These are phyloP conservation scores for Trachelus tabidus DNA, from an alignment of 2,888 invertebrate species.

Conservation along the genomic window DNA sequence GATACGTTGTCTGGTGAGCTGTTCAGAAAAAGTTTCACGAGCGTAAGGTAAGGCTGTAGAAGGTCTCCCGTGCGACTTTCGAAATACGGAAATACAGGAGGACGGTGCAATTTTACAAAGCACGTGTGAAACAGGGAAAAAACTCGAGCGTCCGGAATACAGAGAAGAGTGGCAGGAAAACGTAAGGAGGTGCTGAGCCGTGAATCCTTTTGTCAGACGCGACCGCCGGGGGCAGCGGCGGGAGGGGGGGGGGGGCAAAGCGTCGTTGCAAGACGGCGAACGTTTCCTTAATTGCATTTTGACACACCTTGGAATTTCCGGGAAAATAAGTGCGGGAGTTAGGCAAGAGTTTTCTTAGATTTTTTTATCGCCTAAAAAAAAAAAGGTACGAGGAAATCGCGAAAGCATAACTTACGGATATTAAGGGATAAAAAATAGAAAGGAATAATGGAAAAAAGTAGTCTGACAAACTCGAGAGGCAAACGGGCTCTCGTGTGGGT, in stretches of 20 bases:
- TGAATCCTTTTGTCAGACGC: background rate
- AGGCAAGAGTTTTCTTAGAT: background rate
- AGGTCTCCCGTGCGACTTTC: background rate
- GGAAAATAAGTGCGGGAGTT: background rate
- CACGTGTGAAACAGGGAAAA: background rate
- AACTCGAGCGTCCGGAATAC: background rate
- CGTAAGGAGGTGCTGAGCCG: background rate
- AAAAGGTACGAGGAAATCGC: background rate
- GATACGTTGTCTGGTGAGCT: background rate
- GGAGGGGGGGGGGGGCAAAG: background rate
- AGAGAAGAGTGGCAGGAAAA: background rate
- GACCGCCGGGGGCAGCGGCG: background rate
- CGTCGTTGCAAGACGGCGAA: constrained; percentile 36
- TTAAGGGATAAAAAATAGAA: background rate
- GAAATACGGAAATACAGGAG: background rate
- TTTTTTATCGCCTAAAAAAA: background rate
- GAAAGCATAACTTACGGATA: background rate
- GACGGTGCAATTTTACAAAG: background rate
- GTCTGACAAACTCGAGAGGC: background rate
- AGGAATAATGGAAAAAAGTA: background rate
- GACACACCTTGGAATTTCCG: constrained; percentile 50
- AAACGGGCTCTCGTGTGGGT: background rate
- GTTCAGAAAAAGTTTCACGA: background rate
- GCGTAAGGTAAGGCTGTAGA: background rate
- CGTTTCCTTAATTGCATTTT: constrained; percentile 62